Conservation (phyloP, 2,888 invertebrate genomes). For the Dasysyrphus albostriatus region DNA sequence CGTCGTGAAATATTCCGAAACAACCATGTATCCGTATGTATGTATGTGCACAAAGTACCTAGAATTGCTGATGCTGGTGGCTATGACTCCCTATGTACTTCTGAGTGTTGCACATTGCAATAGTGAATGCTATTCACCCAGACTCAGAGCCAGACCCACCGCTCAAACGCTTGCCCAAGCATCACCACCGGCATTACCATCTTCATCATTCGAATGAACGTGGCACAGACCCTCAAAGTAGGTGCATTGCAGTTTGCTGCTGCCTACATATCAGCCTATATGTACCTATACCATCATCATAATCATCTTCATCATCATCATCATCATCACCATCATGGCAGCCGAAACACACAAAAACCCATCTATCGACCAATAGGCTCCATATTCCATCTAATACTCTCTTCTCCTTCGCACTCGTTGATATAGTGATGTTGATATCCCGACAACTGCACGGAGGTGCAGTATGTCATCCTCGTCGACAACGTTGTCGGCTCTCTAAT, state of each 20-base stretch:
- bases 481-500: constrained; percentile 63
- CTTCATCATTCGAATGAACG: constrained; percentile 66
- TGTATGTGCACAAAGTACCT: constrained; percentile 39
- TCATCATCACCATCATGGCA: constrained; percentile 61
- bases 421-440: constrained; percentile 44
- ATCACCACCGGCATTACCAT: constrained; percentile 63
- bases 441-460: constrained; percentile 15
- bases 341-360: constrained; percentile 73
- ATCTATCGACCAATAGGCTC: constrained; percentile 76
- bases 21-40: constrained; percentile 51
- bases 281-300: constrained; percentile 11
- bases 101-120: constrained; percentile 66
- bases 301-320: constrained; percentile 34
- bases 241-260: constrained; percentile 62
- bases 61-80: constrained; percentile 35
- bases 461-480: constrained; percentile 43
- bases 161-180: constrained; percentile 50
- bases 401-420: constrained; percentile 73
- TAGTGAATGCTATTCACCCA: constrained; percentile 66
- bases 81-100: constrained; percentile 59
- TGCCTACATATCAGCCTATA: constrained; percentile 33
- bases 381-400: constrained; percentile 72
- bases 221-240: constrained; percentile 65
- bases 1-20: constrained; percentile 70
- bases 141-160: constrained; percentile 44